phyloP scores from a whole-genome alignment of 92 coral and sea anemone genomes.

The Porites cylindrica region DNA sequence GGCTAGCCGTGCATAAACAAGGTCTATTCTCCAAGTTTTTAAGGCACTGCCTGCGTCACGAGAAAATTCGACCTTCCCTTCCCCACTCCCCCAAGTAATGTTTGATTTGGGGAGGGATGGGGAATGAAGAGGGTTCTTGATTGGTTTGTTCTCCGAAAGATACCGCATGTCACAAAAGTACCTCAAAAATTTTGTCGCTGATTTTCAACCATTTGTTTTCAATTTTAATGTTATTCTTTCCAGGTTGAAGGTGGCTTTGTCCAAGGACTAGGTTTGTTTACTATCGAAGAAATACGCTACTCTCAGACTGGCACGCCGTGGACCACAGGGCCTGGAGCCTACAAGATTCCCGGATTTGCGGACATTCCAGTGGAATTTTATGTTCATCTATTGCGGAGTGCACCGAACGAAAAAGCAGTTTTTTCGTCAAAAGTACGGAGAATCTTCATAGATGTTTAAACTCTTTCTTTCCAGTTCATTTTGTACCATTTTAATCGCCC shows the following conservation, averaged over 20 bases:
- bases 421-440: conserved; percentile 79
- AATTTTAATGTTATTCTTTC: neutral
- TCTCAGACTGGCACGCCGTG: conserved; percentile 79
- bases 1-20: no score
- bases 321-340: conserved; percentile 93
- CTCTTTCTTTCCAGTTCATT: neutral
- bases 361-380: conserved; percentile 90
- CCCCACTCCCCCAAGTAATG: no score
- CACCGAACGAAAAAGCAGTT: conserved; percentile 90
- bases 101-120: no score
- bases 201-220: neutral
- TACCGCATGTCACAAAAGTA: no score
- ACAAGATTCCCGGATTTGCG: conserved; percentile 90
- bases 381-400: conserved; percentile 82
- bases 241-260: conserved; percentile 90
- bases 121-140: no score
- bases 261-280: conserved; percentile 87
- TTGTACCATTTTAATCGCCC: no score
- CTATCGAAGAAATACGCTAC: conserved; percentile 82
- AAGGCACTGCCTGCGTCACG: no score
- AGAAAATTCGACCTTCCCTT: no score
- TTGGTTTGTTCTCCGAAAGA: no score
- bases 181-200: no score
- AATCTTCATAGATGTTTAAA: no score
- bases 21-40: no score